These are phyloP conservation scores for Stenolophus ochropezus DNA, from an alignment of 2,888 invertebrate genomes.

Conservation along the genomic window DNA sequence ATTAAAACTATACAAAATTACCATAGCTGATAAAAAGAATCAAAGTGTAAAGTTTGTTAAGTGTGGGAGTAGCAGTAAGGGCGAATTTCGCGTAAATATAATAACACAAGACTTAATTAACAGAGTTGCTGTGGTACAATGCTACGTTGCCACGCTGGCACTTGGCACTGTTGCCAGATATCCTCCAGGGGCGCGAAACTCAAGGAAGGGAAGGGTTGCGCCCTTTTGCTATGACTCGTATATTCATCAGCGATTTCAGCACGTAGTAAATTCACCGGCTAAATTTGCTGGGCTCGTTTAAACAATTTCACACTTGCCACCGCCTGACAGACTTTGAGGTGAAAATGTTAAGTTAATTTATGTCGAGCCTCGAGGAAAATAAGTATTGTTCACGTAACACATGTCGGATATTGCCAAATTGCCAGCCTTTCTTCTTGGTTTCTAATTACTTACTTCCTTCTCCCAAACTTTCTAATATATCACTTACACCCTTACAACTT, in stretches of 20 bases:
- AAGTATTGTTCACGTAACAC: constrained; percentile 17
- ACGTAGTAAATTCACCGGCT: constrained; percentile 32
- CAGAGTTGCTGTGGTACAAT: constrained; percentile 14
- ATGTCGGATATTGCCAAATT: constrained; percentile 13
- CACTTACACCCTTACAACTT: no score
- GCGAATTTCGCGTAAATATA: constrained; percentile 26
- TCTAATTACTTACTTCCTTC: constrained; percentile 1
- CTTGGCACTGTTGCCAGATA: constrained; percentile 40
- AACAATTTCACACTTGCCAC: constrained; percentile 45
- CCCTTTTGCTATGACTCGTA: constrained; percentile 49
- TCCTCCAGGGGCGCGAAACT: constrained; percentile 34
- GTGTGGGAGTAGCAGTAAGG: constrained; percentile 8
- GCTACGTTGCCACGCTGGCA: constrained; percentile 2
- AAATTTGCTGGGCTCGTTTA: constrained; percentile 39
- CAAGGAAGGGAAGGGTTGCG: constrained; percentile 11
- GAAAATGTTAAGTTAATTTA: constrained; percentile 37
- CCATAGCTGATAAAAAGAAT: neutral
- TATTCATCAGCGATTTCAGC: constrained; percentile 49
- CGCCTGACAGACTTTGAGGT: constrained; percentile 37
- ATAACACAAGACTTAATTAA: constrained; percentile 36
- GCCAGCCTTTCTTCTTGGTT: neutral
- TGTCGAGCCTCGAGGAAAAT: constrained; percentile 29
- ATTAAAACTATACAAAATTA: constrained; percentile 27
- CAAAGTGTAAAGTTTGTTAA: neutral
- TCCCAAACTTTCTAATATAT: no score